A percentile compares a stretch with the other conserved stretches of the same genome.
Conservation (phyloP, 64 coral and sea anemone genomes). For the Astreopora myriophthalma region DNA sequence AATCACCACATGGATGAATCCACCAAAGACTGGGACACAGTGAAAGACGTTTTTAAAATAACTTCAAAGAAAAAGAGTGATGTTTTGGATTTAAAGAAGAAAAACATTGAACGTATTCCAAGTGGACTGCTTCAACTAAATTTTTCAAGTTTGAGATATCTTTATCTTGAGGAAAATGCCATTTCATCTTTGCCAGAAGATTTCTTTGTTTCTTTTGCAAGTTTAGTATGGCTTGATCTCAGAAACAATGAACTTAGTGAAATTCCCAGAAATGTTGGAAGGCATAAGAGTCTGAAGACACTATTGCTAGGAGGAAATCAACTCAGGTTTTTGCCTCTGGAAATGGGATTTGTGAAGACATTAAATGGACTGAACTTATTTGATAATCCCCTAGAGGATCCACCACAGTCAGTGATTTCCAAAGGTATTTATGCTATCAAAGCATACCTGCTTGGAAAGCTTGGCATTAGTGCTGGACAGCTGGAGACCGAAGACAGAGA, state of each 20-base stretch:
- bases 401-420: slow-evolving; percentile 49
- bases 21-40: not conserved
- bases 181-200: slow-evolving; percentile 59
- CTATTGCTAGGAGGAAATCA: slow-evolving; percentile 71
- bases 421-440: slow-evolving; percentile 62
- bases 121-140: not conserved
- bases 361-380: slow-evolving; percentile 70
- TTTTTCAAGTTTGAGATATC: slow-evolving; percentile 48
- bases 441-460: slow-evolving; percentile 58
- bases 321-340: slow-evolving; percentile 48
- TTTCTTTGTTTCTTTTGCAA: slow-evolving; percentile 52
- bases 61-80: not conserved
- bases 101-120: slow-evolving; percentile 56
- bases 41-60: not conserved
- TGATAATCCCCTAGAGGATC: slow-evolving; percentile 64
- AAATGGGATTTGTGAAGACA: slow-evolving; percentile 64
- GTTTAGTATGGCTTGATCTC: slow-evolving; percentile 79
- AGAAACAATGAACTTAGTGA: slow-evolving; percentile 70
- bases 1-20: not conserved
- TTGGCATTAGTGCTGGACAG: slow-evolving; percentile 11
- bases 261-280: slow-evolving; percentile 49
- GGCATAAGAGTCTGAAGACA: slow-evolving; percentile 58
- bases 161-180: slow-evolving; percentile 71
- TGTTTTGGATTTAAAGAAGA: slow-evolving; percentile 57
- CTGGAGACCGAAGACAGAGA: not conserved